These are phyloP conservation scores for Sphyrna mokarran DNA, from an alignment of 2,113 vertebrate genomes.

Conservation along the genomic window DNA sequence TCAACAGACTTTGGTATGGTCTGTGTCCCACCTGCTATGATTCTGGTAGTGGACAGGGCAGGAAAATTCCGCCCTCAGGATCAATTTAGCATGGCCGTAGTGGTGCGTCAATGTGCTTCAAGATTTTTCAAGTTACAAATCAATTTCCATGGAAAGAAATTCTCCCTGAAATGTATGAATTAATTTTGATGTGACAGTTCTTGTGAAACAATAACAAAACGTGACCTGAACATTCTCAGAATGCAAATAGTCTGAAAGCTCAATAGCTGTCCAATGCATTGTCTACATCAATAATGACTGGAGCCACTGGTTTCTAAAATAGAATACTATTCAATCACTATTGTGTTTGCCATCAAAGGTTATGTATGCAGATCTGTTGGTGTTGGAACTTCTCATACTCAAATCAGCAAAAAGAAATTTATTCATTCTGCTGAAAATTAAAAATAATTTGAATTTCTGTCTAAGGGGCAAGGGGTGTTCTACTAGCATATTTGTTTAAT, in stretches of 20 bases:
- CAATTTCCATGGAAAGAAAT: background rate
- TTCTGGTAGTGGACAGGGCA: too few relatives aligned
- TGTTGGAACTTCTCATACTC: background rate
- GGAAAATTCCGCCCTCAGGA: too few relatives aligned
- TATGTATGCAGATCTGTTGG: background rate
- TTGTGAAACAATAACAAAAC: background rate
- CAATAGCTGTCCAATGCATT: background rate
- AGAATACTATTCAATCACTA: background rate
- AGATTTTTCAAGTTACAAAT: background rate
- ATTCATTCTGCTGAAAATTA: background rate
- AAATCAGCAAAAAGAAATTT: background rate
- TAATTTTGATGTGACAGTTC: background rate
- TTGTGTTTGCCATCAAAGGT: background rate
- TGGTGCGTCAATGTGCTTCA: background rate
- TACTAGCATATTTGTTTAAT: background rate
- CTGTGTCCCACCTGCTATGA: too few relatives aligned
- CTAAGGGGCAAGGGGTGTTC: background rate
- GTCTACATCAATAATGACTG: background rate
- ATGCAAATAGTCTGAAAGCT: background rate
- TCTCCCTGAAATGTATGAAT: background rate
- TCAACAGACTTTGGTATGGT: too few relatives aligned
- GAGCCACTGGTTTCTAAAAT: background rate
- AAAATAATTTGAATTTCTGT: background rate
- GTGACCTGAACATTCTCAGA: background rate
- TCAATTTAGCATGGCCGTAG: too few relatives aligned